These are phyloP conservation scores for Papilio xuthus DNA, from an alignment of 1,140 invertebrate genomes.

Conservation along the genomic window DNA sequence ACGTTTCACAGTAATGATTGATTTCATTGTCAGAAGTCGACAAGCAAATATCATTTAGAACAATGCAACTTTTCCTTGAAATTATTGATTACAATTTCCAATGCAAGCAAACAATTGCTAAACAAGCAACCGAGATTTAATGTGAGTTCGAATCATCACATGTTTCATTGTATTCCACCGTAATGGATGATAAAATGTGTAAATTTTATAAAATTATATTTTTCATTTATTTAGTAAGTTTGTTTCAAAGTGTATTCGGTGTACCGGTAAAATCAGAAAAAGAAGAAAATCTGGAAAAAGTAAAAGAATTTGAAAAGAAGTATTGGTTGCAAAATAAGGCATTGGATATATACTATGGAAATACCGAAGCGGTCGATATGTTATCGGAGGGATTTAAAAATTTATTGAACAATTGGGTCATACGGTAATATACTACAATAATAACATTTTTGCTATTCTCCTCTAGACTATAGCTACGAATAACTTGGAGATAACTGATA, in stretches of 20 bases:
- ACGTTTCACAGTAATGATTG: neutral
- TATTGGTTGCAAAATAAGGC: slow-evolving; percentile 26
- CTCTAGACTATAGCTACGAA: neutral
- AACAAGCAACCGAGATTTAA: neutral
- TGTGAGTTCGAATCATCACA: neutral
- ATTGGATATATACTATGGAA: slow-evolving; percentile 14
- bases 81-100: neutral
- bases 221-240: neutral
- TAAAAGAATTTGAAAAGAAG: slow-evolving; percentile 7
- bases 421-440: slow-evolving; percentile 1
- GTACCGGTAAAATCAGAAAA: neutral
- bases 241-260: neutral
- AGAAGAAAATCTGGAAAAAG: neutral
- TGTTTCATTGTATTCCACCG: neutral
- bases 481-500: no score
- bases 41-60: neutral
- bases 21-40: neutral
- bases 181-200: neutral
- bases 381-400: slow-evolving; percentile 25
- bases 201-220: neutral
- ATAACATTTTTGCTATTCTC: neutral
- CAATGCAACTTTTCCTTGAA: neutral
- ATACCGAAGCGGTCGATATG: neutral
- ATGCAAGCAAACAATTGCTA: neutral
- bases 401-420: slow-evolving; percentile 6